A percentile compares a stretch with the other conserved stretches of the same genome.
Evolutionary conservation across 2,888 invertebrate genomes (phyloP).

Genomic region (Pegoplata infirma): DNA sequence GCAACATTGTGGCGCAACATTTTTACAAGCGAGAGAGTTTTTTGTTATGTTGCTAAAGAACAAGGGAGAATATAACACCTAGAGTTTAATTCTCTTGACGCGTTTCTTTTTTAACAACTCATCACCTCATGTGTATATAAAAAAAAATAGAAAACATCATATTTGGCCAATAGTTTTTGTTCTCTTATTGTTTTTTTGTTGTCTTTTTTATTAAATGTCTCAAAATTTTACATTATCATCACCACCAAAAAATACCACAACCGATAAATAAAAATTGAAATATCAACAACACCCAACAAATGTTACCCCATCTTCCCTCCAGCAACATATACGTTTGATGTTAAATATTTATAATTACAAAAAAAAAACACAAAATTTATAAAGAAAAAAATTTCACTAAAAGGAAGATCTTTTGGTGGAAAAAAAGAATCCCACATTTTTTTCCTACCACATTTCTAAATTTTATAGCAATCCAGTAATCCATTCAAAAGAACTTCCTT

Average conservation of each 20-base stretch:
- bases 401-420: no score
- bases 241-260: slow-evolving; percentile 52
- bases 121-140: slow-evolving; percentile 54
- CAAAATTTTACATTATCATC: slow-evolving; percentile 56
- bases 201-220: slow-evolving; percentile 37
- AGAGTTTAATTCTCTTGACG: slow-evolving; percentile 33
- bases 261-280: slow-evolving; percentile 20
- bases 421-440: no score
- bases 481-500: no score
- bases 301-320: slow-evolving; percentile 23
- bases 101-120: slow-evolving; percentile 36
- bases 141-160: slow-evolving; percentile 10
- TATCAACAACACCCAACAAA: slow-evolving; percentile 44
- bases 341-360: slow-evolving; percentile 24
- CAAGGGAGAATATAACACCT: neutral
- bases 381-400: no score
- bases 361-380: no score
- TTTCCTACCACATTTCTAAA: no score
- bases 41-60: slow-evolving; percentile 49
- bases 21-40: slow-evolving; percentile 62
- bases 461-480: no score
- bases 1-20: slow-evolving; percentile 57
- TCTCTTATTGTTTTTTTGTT: slow-evolving; percentile 40
- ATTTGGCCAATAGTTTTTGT: slow-evolving; percentile 48
- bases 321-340: slow-evolving; percentile 49